These are phyloP conservation scores for Mobula hypostoma DNA, from an alignment of 2,113 vertebrate genomes.

Conservation along the genomic window DNA sequence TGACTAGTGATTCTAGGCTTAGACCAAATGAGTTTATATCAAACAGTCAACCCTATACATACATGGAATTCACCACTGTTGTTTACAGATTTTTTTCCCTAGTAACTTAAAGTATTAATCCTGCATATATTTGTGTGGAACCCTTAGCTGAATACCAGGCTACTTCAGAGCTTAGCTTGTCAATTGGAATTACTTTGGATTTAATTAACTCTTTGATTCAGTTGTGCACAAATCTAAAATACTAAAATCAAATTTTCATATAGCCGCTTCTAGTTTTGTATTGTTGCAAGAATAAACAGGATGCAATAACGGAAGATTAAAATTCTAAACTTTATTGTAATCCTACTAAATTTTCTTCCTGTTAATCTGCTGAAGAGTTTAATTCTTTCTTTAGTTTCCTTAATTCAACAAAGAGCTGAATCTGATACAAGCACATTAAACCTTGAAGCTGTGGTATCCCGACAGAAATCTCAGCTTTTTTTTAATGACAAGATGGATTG, in stretches of 20 bases:
- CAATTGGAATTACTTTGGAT: background rate
- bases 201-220: background rate
- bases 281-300: background rate
- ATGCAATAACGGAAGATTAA: too few species aligned
- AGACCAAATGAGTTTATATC: background rate
- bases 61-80: background rate
- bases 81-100: background rate
- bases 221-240: background rate
- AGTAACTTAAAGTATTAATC: background rate
- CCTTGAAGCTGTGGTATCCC: background rate
- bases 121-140: background rate
- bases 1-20: too few species aligned
- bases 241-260: background rate
- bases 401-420: background rate
- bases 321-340: background rate
- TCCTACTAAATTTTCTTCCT: background rate
- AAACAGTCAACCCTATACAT: background rate
- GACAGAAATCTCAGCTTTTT: background rate
- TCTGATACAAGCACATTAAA: background rate
- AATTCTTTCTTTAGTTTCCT: background rate
- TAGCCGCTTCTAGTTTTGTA: background rate
- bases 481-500: background rate
- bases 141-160: background rate
- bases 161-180: background rate
- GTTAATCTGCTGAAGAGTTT: background rate